Base-by-base conservation (phyloP, 2,113 vertebrate species). In the Hiodon alosoides region DNA sequence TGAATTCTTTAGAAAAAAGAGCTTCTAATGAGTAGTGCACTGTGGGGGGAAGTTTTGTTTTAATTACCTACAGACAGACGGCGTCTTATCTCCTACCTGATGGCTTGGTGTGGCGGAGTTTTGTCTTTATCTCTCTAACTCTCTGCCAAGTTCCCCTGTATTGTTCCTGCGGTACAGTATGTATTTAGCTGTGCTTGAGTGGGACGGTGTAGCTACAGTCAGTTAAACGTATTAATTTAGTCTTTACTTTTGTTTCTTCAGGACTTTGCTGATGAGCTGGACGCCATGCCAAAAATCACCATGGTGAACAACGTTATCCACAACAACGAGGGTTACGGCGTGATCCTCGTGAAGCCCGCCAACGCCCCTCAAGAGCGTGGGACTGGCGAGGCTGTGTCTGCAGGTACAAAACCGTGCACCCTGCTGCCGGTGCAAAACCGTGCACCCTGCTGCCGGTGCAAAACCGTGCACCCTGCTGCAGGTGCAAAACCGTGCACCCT, bases 281-380 rank as follows among this genome's bases (percentile, higher is more conserved):
- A 93, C 17, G 91, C 89, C 31, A 85, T 90, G 74, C 95, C 97
- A 0, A 91, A 89, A 79, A 94, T 98, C 87, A 94, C 91, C 71
- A 92, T 98, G 95, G 87, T 93, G 76, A 96, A 95, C 82, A 99
- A 98, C 4, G 71, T 95, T 10, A 94, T 98, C 80, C 95, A 98
- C 83, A 98, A 98, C 80, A 98, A 99, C 6, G 94, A 96, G 83
- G 94, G 94, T 50, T 98, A 95, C 4, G 97, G 93, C 0, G 92
- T 98, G 62, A 93, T 97, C 79, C 82, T 98, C 75, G 94, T 98
- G 80, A 97, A 94, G 80, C 92, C 95, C 57, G 78, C 76, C 0
- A 73, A 85, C 4, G 77, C 79, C 17, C 83, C 81, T 11, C 85
- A 87, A 17, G 77, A 79, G 67, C 84, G 84, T 69, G 85, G 84